Base-by-base conservation (phyloP, 2,797 vertebrate species). In the Melanotaenia parkinsoni region DNA sequence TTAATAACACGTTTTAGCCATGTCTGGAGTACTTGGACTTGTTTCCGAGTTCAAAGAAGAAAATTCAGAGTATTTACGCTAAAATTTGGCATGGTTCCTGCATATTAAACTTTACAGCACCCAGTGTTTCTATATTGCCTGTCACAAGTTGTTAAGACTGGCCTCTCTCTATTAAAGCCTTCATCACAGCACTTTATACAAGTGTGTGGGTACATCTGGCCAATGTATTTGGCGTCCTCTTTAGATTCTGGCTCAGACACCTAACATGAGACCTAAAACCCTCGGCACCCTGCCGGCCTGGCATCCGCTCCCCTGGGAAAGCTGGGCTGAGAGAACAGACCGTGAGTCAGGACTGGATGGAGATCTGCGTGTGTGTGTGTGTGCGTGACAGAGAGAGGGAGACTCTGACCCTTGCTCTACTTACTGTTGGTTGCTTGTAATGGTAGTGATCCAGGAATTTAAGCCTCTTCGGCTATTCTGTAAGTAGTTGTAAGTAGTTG, bases 141-240 rank as follows among this genome's bases (percentile, higher is more conserved):
- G 86, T 91, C 88, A 89, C 90, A 80, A 78, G 86, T 86, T 91
- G 91, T 90, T 90, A 88, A 86, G 83, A 79, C 70, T 70, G 88
- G 87, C 70, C 87, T 81, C 86, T 85, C 86, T 89, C 89, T 86
- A 89, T 93, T 93, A 92, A 93, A 94, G 78, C 86, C 88, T 90
- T 93, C 90, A 87, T 90, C 89, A 53, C 89, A 85, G 83, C 78
- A 85, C 83, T 92, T 93, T 91, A 91, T 92, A 85, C 11, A 79
- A 87, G 82, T 77, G 84, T 88, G 90, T 84, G 84, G 89, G 86
- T 91, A 92, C 93, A 94, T 94, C 92, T 94, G 93, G 92, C 80
- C 74, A 74, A 81, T 85, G 81, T 81, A 87, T 92, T 93, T 89
- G 89, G 83, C 86, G 65, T 82, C 84, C 80, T 85, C 72, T 80